phyloP scores from a whole-genome alignment of 2,797 vertebrate genomes.

The Phoxinus dragarum region DNA sequence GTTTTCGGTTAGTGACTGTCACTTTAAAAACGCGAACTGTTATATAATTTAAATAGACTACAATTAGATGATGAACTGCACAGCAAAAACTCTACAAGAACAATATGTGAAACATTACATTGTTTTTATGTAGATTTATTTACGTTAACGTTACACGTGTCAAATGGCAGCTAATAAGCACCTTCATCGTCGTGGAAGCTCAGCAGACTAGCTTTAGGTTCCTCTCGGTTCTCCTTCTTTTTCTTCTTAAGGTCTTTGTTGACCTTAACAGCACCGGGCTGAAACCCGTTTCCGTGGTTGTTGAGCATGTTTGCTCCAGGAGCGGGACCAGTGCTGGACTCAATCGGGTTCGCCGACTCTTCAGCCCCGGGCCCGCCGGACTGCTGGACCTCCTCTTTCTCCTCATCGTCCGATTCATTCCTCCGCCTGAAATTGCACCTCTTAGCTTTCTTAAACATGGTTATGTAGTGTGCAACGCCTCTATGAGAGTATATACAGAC shows the following conservation, averaged over 20 bases:
- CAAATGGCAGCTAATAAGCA: constrained; percentile 19
- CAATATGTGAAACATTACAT: not conserved
- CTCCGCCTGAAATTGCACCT: constrained; percentile 90
- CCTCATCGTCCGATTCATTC: constrained; percentile 95
- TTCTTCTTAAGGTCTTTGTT: constrained; percentile 83
- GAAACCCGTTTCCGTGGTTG: constrained; percentile 85
- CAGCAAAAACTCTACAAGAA: no score
- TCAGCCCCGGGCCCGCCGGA: constrained; percentile 74
- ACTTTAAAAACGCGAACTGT: not conserved
- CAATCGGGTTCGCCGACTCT: constrained; percentile 72
- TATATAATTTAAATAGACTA: not conserved
- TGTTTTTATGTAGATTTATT: not conserved
- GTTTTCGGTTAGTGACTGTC: not conserved
- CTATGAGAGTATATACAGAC: not conserved
- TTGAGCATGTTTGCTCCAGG: constrained; percentile 58
- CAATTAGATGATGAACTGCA: not conserved
- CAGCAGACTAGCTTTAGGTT: constrained; percentile 85
- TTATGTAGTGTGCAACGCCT: not conserved
- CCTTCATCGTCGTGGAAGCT: constrained; percentile 94
- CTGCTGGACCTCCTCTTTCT: constrained; percentile 75
- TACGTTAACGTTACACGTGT: not conserved
- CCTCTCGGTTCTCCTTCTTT: constrained; percentile 76
- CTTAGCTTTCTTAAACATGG: constrained; percentile 94
- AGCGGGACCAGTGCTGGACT: constrained; percentile 13
- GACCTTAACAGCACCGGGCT: constrained; percentile 49